Percentiles rank a stretch among this genome's conserved stretches.
Evolutionary conservation across 2,797 vertebrate genomes (phyloP).

Genomic region (Tolypeutes matacus): DNA sequence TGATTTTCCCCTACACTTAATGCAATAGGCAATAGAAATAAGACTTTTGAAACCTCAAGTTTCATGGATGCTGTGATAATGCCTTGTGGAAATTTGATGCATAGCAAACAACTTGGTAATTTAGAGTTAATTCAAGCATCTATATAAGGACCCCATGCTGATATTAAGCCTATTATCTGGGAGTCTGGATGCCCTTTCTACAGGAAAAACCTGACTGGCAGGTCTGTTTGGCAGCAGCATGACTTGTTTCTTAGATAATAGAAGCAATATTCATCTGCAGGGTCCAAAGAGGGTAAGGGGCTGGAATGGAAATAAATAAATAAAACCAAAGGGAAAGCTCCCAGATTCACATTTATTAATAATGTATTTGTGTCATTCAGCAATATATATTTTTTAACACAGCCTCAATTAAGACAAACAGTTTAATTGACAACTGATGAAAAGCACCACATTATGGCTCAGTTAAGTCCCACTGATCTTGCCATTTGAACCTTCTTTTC

Average conservation of each 20-base stretch:
- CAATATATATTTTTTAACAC: conserved; percentile 77
- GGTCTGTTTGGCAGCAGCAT: conserved; percentile 78
- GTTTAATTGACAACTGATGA: conserved; percentile 84
- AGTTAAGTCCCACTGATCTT: conserved; percentile 84
- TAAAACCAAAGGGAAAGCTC: conserved; percentile 43
- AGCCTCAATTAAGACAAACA: conserved; percentile 84
- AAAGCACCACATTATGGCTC: conserved; percentile 75
- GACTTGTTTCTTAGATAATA: conserved; percentile 81
- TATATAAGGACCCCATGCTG: conserved; percentile 31
- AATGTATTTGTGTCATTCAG: conserved; percentile 78
- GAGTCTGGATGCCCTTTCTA: conserved; percentile 81
- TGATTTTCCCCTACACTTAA: background rate
- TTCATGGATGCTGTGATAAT: background rate
- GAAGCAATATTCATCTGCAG: conserved; percentile 81
- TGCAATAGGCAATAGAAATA: conserved; percentile 23
- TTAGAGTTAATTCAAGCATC: conserved; percentile 60
- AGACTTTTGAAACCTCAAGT: background rate
- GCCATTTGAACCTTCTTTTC: conserved; percentile 79
- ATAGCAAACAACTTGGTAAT: conserved; percentile 24
- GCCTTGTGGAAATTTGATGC: background rate
- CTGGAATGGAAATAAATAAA: conserved; percentile 62
- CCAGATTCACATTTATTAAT: conserved; percentile 72
- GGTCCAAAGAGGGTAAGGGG: conserved; percentile 55
- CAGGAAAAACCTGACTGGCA: conserved; percentile 77
- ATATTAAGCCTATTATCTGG: conserved; percentile 79